Evolutionary conservation across 1,140 invertebrate genomes (phyloP).

Genomic region (Trachelipus rathkii): DNA sequence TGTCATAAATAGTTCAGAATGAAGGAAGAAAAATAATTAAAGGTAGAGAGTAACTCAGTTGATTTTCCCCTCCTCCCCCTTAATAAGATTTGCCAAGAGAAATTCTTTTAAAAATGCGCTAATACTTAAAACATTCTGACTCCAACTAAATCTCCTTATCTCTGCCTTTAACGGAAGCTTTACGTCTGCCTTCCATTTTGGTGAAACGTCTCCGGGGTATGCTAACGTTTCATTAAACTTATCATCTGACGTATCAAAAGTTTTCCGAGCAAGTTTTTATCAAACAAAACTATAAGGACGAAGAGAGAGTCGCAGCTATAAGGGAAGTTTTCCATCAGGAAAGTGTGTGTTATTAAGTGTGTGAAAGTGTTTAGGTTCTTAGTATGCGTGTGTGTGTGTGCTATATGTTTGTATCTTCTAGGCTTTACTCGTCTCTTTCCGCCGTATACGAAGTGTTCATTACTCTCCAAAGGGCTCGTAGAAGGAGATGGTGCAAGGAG

Average conservation of each 20-base stretch:
- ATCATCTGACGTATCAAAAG: conserved; percentile 7
- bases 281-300: not conserved
- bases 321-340: conserved; percentile 6
- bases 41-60: not conserved
- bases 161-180: conserved; percentile 2
- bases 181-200: conserved; percentile 6
- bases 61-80: not conserved
- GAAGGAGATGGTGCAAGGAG: not conserved
- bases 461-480: not conserved
- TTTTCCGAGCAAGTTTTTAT: conserved; percentile 4
- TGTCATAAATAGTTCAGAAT: not conserved
- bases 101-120: not conserved
- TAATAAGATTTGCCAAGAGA: not conserved
- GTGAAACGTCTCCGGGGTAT: not conserved
- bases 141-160: conserved; percentile 6
- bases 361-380: no score
- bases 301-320: not conserved
- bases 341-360: not conserved
- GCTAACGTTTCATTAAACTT: conserved; percentile 13
- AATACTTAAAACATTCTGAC: not conserved
- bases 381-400: not conserved
- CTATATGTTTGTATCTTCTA: no score
- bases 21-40: not conserved
- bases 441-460: not conserved
- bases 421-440: not conserved